Percentiles rank a stretch among this genome's conserved stretches.
These are phyloP conservation scores for Daktulosphaira vitifoliae DNA, from an alignment of 1,140 invertebrate species.

Conservation along the genomic window DNA sequence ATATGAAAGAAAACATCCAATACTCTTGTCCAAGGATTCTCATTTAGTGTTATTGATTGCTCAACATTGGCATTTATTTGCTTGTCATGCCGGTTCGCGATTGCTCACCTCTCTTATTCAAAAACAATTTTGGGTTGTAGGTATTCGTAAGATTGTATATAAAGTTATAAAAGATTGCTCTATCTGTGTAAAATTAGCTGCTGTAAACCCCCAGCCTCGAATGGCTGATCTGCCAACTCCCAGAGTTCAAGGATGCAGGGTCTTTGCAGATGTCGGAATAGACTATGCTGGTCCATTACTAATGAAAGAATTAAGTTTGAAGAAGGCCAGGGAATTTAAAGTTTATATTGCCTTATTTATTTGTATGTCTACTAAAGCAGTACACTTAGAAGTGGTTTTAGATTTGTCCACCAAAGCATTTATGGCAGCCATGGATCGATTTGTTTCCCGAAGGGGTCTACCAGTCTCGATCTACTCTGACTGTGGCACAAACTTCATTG, in stretches of 20 bases:
- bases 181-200: background rate
- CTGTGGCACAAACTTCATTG: too few species aligned
- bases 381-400: too few species aligned
- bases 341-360: too few species aligned
- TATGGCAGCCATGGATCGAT: too few species aligned
- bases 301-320: too few species aligned
- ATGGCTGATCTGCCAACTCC: slow-evolving; percentile 6
- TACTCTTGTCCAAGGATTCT: background rate
- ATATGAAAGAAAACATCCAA: background rate
- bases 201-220: background rate
- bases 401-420: too few species aligned
- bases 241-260: background rate
- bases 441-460: too few species aligned
- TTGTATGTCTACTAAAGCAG: too few species aligned
- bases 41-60: slow-evolving; percentile 1
- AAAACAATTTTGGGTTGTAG: slow-evolving; percentile 7
- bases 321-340: too few species aligned
- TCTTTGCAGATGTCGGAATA: background rate
- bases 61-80: background rate
- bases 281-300: slow-evolving; percentile 18
- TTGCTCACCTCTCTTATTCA: background rate
- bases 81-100: slow-evolving; percentile 5
- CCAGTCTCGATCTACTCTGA: too few species aligned
- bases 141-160: background rate
- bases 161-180: background rate